Evolutionary conservation across 2,888 invertebrate species (phyloP).

Genomic region (Epistrophe eligans): DNA sequence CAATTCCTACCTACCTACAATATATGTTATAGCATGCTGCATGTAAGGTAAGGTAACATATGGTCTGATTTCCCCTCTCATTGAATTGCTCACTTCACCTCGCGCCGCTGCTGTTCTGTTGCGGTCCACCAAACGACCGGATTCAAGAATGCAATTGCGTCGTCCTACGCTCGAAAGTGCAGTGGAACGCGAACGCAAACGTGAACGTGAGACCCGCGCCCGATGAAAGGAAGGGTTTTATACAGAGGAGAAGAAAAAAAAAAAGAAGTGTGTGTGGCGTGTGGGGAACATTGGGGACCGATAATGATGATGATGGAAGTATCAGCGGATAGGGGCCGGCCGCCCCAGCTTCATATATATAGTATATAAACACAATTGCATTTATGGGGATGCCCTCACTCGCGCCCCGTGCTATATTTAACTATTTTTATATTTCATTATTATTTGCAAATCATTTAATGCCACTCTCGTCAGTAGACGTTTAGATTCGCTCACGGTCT

Average conservation of each 20-base stretch:
- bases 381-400: constrained; percentile 53
- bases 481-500: constrained; percentile 74
- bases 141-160: constrained; percentile 74
- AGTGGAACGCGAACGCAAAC: constrained; percentile 68
- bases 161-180: constrained; percentile 72
- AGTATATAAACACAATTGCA: neutral
- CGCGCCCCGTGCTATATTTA: constrained; percentile 64
- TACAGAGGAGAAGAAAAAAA: neutral
- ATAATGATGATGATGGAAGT: neutral
- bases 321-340: constrained; percentile 29
- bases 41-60: constrained; percentile 57
- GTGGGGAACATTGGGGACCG: neutral
- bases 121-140: constrained; percentile 57
- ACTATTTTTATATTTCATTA: constrained; percentile 51
- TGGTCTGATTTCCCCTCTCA: constrained; percentile 54
- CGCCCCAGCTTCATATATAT: constrained; percentile 12
- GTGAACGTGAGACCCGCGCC: constrained; percentile 19
- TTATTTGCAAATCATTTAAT: constrained; percentile 76
- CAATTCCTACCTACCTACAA: neutral
- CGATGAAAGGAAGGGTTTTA: constrained; percentile 63
- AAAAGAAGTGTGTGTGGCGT: neutral
- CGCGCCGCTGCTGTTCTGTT: neutral
- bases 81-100: constrained; percentile 3
- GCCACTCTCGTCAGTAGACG: constrained; percentile 75
- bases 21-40: constrained; percentile 8